These are phyloP conservation scores for Thalpophila matura DNA, from an alignment of 2,888 invertebrate species.

Conservation along the genomic window DNA sequence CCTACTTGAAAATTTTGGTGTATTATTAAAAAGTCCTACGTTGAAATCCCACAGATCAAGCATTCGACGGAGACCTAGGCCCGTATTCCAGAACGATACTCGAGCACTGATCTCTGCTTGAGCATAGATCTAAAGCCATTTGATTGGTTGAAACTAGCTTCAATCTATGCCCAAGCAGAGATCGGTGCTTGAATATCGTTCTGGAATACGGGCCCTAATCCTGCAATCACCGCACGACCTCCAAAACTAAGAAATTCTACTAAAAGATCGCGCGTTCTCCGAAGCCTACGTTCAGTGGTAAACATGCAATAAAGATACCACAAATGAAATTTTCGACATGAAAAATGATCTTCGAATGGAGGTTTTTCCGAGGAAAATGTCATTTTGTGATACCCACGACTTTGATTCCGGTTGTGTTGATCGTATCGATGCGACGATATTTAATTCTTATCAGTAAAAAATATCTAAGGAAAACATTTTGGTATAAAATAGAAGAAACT, in stretches of 20 bases:
- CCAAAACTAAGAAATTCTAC: not conserved
- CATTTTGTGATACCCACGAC: conserved; percentile 12
- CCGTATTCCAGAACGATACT: too few species aligned
- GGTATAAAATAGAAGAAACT: not conserved
- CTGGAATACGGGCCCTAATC: too few species aligned
- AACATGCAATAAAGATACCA: conserved; percentile 23
- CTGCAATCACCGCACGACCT: not conserved
- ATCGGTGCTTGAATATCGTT: too few species aligned
- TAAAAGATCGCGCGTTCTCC: not conserved
- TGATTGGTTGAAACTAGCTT: too few species aligned
- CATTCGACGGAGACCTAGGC: too few species aligned
- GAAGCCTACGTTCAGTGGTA: not conserved
- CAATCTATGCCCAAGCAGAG: too few species aligned
- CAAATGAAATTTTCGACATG: conserved; percentile 28
- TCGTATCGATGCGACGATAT: conserved; percentile 4
- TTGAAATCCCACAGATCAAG: too few species aligned
- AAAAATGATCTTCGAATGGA: conserved; percentile 32
- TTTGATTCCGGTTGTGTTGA: conserved; percentile 22
- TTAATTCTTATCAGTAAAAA: conserved; percentile 3
- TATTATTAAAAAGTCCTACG: too few species aligned
- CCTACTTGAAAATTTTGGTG: too few species aligned
- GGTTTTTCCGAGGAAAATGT: conserved; percentile 30
- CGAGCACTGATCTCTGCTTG: too few species aligned
- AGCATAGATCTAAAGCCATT: too few species aligned
- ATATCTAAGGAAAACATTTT: not conserved